Conservation (phyloP, 2,797 vertebrate genomes). For the Enteromius unitaeniatus region DNA sequence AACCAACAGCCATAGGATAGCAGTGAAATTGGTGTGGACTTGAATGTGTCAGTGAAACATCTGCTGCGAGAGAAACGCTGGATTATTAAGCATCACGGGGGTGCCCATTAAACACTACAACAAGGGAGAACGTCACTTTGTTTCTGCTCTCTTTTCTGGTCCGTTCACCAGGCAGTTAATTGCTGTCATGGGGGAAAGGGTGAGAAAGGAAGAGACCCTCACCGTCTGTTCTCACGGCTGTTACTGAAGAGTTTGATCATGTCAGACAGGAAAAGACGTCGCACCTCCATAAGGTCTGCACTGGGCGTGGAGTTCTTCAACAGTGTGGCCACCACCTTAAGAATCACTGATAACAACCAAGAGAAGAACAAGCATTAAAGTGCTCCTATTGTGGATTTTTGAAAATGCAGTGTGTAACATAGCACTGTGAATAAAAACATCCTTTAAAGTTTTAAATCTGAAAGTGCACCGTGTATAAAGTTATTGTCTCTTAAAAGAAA, state of each 20-base stretch:
- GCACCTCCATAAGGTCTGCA: constrained; percentile 96
- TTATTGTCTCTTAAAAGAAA: too few species aligned
- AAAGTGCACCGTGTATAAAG: too few species aligned
- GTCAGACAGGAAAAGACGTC: constrained; percentile 94
- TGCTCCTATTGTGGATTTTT: too few species aligned
- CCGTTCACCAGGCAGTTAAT: constrained; percentile 64
- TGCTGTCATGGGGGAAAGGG: constrained; percentile 49
- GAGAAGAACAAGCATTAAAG: constrained; percentile 67
- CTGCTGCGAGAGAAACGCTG: constrained; percentile 61
- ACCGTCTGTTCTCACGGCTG: constrained; percentile 97
- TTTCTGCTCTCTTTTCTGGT: constrained; percentile 41
- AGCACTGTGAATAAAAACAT: too few species aligned
- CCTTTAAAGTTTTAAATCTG: too few species aligned
- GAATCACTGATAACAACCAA: constrained; percentile 86
- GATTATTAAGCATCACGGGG: constrained; percentile 63
- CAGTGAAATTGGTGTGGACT: constrained; percentile 20
- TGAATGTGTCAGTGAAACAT: constrained; percentile 58
- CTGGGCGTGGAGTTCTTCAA: constrained; percentile 95
- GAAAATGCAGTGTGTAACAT: too few species aligned
- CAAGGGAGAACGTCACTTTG: constrained; percentile 29
- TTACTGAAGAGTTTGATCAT: constrained; percentile 99
- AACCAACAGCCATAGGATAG: background rate
- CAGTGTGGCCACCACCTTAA: constrained; percentile 97
- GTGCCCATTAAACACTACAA: constrained; percentile 57
- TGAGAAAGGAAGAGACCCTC: constrained; percentile 60